A percentile compares a stretch with the other conserved stretches of the same genome.
These are phyloP conservation scores for Notolepis coatsorum DNA, from an alignment of 2,797 vertebrate species.

Conservation along the genomic window DNA sequence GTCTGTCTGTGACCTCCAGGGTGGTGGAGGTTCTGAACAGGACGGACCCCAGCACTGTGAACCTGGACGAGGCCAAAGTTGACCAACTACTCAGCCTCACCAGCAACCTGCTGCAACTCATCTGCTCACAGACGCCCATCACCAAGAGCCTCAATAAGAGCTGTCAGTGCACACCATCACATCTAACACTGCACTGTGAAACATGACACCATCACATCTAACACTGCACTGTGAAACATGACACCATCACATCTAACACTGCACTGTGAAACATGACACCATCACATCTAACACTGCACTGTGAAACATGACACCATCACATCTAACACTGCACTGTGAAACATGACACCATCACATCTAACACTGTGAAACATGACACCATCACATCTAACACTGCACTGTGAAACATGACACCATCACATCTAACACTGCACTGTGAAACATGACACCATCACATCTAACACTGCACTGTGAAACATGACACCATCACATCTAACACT, in stretches of 20 bases:
- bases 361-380: too few relatives aligned
- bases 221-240: neutral
- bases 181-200: neutral
- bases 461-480: too few relatives aligned
- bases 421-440: too few relatives aligned
- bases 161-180: slow-evolving; percentile 68
- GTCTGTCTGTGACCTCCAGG: slow-evolving; percentile 53
- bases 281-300: neutral
- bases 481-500: too few relatives aligned
- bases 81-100: slow-evolving; percentile 80
- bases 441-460: too few relatives aligned
- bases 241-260: too few relatives aligned
- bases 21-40: slow-evolving; percentile 70
- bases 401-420: too few relatives aligned
- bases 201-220: neutral
- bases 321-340: too few relatives aligned
- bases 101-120: slow-evolving; percentile 76
- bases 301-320: too few relatives aligned
- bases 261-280: neutral
- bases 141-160: slow-evolving; percentile 79
- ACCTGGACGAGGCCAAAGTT: slow-evolving; percentile 79
- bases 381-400: too few relatives aligned
- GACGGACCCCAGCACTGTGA: slow-evolving; percentile 75
- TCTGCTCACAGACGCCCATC: slow-evolving; percentile 80
- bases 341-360: too few relatives aligned